Conservation (phyloP, 2,888 invertebrate species). For the Tipula helvola region DNA sequence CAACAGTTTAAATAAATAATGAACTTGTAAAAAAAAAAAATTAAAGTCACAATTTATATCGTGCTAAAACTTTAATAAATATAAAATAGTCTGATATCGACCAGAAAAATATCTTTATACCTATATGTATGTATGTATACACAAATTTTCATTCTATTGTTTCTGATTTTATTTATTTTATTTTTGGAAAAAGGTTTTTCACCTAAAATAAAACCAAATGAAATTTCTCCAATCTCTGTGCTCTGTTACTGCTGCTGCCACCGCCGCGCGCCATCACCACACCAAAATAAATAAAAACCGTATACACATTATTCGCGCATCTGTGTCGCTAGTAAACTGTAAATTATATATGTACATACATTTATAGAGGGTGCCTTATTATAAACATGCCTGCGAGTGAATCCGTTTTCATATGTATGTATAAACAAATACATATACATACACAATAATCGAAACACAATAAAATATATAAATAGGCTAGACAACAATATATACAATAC, state of each 20-base stretch:
- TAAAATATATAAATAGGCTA: neutral
- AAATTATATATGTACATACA: neutral
- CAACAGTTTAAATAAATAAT: neutral
- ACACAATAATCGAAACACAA: neutral
- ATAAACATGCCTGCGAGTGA: neutral
- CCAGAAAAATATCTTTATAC: neutral
- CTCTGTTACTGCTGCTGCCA: neutral
- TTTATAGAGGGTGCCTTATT: neutral
- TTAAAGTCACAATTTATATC: neutral
- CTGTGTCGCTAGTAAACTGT: neutral
- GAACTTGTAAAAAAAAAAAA: neutral
- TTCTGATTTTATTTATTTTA: neutral
- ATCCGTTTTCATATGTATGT: neutral
- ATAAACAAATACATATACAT: neutral
- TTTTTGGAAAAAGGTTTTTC: neutral
- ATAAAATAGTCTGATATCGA: neutral
- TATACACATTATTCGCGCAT: neutral
- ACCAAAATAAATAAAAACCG: neutral
- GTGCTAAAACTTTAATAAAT: neutral
- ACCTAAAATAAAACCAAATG: neutral
- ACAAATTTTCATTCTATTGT: neutral
- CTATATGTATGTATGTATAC: neutral
- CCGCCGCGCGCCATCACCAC: neutral
- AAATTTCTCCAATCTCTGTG: neutral
- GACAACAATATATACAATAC: neutral